A percentile compares a stretch with the other conserved stretches of the same genome.
Evolutionary conservation across 2,797 vertebrate genomes (phyloP).

Genomic region (Manis javanica): DNA sequence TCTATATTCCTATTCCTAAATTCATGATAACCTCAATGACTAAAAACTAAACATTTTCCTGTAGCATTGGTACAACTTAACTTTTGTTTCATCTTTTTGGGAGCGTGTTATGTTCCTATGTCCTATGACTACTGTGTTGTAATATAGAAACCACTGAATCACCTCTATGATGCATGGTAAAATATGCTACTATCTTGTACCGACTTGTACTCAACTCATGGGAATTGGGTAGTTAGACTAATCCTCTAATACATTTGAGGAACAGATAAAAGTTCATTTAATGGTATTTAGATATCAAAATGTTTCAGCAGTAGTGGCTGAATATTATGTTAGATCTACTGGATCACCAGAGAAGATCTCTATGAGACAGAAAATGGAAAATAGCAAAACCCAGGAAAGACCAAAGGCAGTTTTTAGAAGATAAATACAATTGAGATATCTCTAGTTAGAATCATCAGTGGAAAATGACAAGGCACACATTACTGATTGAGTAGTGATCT

Average conservation of each 20-base stretch:
- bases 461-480: not conserved
- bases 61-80: not conserved
- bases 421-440: not conserved
- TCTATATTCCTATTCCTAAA: not conserved
- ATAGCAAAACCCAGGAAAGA: not conserved
- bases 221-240: not conserved
- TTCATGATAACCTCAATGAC: not conserved
- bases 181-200: not conserved
- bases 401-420: not conserved
- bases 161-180: not conserved
- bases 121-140: not conserved
- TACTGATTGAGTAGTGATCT: not conserved
- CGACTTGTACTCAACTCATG: not conserved
- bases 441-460: not conserved
- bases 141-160: not conserved
- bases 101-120: not conserved
- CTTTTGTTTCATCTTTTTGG: not conserved
- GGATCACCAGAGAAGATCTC: not conserved
- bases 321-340: not conserved
- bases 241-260: not conserved
- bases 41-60: not conserved
- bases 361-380: not conserved
- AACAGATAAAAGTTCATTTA: not conserved
- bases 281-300: not conserved
- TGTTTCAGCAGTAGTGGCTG: not conserved